phyloP scores from a whole-genome alignment of 2,888 invertebrate species.

The Cordylochernes scorpioides region DNA sequence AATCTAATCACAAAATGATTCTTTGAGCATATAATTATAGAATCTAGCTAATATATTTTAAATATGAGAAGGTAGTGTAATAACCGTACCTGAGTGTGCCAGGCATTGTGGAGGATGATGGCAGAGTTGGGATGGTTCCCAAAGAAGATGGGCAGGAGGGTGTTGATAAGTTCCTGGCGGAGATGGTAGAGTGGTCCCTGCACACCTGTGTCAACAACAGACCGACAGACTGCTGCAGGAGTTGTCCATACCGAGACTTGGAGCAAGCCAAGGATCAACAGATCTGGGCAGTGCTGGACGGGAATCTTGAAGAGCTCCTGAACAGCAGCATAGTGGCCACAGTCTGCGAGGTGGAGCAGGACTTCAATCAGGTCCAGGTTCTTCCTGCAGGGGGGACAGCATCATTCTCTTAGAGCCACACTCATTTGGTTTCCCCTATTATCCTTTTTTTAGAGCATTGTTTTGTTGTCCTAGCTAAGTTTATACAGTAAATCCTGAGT shows the following conservation, averaged over 20 bases:
- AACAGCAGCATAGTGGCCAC: conserved; percentile 51
- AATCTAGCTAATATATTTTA: too few relatives aligned
- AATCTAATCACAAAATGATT: too few relatives aligned
- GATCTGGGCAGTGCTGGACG: conserved; percentile 73
- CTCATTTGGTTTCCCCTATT: too few relatives aligned
- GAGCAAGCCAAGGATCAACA: conserved; percentile 58
- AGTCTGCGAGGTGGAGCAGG: conserved; percentile 56
- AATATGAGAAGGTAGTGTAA: too few relatives aligned
- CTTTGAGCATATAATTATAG: too few relatives aligned
- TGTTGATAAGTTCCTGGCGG: conserved; percentile 58
- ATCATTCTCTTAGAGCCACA: background rate
- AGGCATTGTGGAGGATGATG: conserved; percentile 81
- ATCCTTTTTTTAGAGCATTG: too few relatives aligned
- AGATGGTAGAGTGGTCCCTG: too few relatives aligned
- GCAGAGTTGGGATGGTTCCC: conserved; percentile 87
- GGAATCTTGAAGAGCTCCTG: conserved; percentile 76
- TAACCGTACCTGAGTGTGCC: conserved; percentile 43
- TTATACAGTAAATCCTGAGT: too few relatives aligned
- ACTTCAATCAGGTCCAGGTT: conserved; percentile 71
- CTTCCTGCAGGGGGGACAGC: conserved; percentile 27
- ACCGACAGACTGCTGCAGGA: too few relatives aligned
- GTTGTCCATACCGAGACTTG: conserved; percentile 61
- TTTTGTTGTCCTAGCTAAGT: too few relatives aligned
- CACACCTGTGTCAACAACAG: too few relatives aligned
- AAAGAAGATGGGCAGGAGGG: conserved; percentile 69